Evolutionary conservation across 2,888 invertebrate genomes (phyloP).

Genomic region (Orthosia cruda): DNA sequence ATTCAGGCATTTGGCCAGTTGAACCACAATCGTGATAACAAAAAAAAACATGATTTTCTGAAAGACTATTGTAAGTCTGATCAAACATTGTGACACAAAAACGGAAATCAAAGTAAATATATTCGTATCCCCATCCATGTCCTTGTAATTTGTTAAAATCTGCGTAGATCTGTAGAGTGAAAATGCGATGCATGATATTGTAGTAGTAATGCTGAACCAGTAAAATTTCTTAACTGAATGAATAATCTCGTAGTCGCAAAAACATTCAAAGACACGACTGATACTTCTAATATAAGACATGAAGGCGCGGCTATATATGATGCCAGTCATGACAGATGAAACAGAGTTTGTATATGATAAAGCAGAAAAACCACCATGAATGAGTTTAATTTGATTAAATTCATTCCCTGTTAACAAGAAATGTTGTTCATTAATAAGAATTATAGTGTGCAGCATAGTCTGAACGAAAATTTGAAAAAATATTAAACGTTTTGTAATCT

Average conservation of each 20-base stretch:
- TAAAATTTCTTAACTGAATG: constrained; percentile 4
- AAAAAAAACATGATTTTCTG: constrained; percentile 21
- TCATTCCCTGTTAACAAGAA: background rate
- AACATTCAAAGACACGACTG: background rate
- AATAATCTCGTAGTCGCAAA: background rate
- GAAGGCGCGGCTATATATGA: constrained; percentile 19
- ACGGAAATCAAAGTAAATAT: background rate
- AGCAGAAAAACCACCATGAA: constrained; percentile 8
- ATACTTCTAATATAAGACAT: constrained; percentile 8
- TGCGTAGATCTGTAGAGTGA: constrained; percentile 20
- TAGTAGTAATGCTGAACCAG: constrained; percentile 3
- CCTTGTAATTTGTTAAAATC: constrained; percentile 19
- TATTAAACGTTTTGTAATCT: constrained; percentile 6
- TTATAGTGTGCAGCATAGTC: background rate
- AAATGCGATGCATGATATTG: background rate
- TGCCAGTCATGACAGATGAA: background rate
- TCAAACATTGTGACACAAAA: constrained; percentile 23
- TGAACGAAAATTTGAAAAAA: constrained; percentile 10
- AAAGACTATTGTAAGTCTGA: constrained; percentile 8
- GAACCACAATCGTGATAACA: constrained; percentile 26
- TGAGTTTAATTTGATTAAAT: background rate
- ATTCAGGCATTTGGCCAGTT: constrained; percentile 15
- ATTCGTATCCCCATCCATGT: background rate
- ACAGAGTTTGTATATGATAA: constrained; percentile 10
- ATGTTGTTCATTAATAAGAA: background rate